Evolutionary conservation across 1,140 invertebrate genomes (phyloP), one percentile per base, ranked within the genome.

Genomic region (Heliothis virescens): DNA sequence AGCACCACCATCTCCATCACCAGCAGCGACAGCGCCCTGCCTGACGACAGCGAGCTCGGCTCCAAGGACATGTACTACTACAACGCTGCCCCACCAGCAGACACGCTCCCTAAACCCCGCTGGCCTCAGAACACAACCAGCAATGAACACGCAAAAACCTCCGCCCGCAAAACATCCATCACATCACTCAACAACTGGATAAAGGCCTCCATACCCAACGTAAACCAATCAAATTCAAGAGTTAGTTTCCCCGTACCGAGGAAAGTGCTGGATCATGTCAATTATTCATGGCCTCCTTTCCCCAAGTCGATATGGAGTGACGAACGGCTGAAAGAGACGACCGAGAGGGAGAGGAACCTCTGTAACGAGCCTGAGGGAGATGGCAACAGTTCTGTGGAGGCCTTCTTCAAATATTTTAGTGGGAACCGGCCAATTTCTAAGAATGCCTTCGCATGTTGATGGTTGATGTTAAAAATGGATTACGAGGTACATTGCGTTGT

Each of bases 361-460:
- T 5, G 9, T 5, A 16, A 48, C 3, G 52, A 79, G 34, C 16
- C 9, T 0, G 26, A 48, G 7, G 13, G n/a, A 26, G 55, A 60
- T 12, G 59, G 34, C 12, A 62, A 41, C 0, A 83, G 63, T 55
- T 77, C 72, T 55, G 80, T 84, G 1, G 82, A 85, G 13, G 80
- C 60, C 0, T 84, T 85, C 79, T 85, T 87, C 29, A 83, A 79
- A 34, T 79, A 80, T 59, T 85, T 85, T 48, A 26, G 53, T 52
- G 12, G 29, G 26, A 63, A 63, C 48, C 12, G 29, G 18, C 7
- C 34, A 5, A 21, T 41, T 63, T n/a, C 60, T 29, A 41, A 63
- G 60, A 34, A 26, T 11, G 29, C 60, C 26, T 41, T 63, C 60
- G 26, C 29, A 34, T 63, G 60, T 41, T 63, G 60, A 63, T 63